phyloP scores from a whole-genome alignment of 2,113 vertebrate genomes.

The Proterorhinus semilunaris region DNA sequence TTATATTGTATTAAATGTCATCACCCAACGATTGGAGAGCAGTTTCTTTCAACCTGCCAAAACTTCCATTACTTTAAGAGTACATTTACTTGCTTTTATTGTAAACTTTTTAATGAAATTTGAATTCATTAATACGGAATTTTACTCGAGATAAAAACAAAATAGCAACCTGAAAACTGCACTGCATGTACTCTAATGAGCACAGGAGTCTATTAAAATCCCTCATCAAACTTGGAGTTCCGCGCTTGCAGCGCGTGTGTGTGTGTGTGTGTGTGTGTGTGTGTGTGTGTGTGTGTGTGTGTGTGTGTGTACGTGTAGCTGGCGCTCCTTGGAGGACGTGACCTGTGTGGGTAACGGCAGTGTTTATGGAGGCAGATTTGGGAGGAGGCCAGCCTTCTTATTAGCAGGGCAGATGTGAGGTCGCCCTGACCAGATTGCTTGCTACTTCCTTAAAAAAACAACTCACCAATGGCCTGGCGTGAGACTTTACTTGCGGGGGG shows the following conservation, averaged over 20 bases:
- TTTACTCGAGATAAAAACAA: neutral
- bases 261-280: neutral
- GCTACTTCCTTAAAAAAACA: slow-evolving; percentile 96
- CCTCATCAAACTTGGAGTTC: neutral
- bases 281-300: too few relatives aligned
- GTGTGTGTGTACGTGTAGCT: slow-evolving; percentile 22
- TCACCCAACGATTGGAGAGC: too few relatives aligned
- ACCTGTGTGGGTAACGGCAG: slow-evolving; percentile 80
- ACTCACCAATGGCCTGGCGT: slow-evolving; percentile 73
- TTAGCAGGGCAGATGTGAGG: slow-evolving; percentile 87
- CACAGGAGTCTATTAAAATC: neutral
- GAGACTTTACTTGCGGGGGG: slow-evolving; percentile 72
- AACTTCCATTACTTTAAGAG: too few relatives aligned
- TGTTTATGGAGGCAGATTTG: slow-evolving; percentile 77
- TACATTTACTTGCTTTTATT: too few relatives aligned
- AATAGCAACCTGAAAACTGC: neutral
- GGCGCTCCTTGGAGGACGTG: slow-evolving; percentile 79
- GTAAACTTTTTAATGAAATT: too few relatives aligned
- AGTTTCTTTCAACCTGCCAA: too few relatives aligned
- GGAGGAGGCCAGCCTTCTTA: slow-evolving; percentile 82
- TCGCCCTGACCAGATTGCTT: slow-evolving; percentile 80
- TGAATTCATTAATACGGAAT: too few relatives aligned
- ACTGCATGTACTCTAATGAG: neutral
- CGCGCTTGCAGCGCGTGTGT: slow-evolving; percentile 29
- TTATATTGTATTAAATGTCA: too few relatives aligned